Evolutionary conservation across 2,888 invertebrate genomes (phyloP).

Genomic region (Chrysolina haemoptera): DNA sequence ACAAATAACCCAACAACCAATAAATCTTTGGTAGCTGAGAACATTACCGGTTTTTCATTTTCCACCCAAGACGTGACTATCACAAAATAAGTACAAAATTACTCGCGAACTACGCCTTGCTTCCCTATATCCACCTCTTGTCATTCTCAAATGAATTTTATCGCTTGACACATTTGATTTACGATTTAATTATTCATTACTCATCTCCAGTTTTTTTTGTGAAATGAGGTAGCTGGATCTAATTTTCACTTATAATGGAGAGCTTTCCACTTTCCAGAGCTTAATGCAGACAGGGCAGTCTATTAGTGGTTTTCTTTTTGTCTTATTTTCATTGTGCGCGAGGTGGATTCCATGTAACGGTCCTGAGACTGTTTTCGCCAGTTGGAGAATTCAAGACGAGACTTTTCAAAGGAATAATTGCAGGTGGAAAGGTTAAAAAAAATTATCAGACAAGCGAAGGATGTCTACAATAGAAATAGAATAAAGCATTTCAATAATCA

Average conservation of each 20-base stretch:
- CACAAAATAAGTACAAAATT: constrained; percentile 15
- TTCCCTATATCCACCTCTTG: neutral
- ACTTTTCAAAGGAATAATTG: too few species aligned
- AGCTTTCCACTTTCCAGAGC: constrained; percentile 10
- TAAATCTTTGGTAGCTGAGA: constrained; percentile 4
- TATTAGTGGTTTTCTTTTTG: constrained; percentile 2
- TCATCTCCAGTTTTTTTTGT: constrained; percentile 12
- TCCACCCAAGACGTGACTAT: neutral
- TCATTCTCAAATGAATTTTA: constrained; percentile 34
- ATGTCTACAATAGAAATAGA: too few species aligned
- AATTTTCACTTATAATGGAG: constrained; percentile 21
- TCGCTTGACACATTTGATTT: constrained; percentile 42
- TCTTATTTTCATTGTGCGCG: neutral
- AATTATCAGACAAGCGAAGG: too few species aligned
- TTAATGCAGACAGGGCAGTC: constrained; percentile 6
- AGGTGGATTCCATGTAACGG: too few species aligned
- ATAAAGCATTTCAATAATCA: too few species aligned
- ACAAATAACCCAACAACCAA: constrained; percentile 1
- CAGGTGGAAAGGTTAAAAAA: too few species aligned
- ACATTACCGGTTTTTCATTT: neutral
- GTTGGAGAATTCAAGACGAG: too few species aligned
- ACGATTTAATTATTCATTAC: constrained; percentile 51
- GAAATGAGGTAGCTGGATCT: constrained; percentile 16
- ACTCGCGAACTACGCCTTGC: constrained; percentile 7
- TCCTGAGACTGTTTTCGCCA: too few species aligned